Base-by-base conservation (phyloP, 2,797 vertebrate species). In the Acanthurus tractus region DNA sequence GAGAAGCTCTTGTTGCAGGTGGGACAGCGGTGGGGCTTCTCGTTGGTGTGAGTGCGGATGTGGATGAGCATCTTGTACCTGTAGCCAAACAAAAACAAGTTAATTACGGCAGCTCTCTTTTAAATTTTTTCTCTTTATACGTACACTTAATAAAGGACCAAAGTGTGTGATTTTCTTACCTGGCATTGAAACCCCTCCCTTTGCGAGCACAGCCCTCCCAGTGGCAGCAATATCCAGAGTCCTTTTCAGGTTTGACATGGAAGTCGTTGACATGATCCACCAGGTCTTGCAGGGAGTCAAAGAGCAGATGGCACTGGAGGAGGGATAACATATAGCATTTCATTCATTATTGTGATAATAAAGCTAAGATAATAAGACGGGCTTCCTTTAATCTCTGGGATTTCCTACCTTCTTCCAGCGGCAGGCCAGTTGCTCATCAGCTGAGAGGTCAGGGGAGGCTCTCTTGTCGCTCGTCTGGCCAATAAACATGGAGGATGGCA, bases 1-100 rank as follows among this genome's bases (percentile, higher is more conserved):
- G 98, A 99, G 94, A 99, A 99, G 92, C 98, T 99, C 91, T 98
- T 99, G 94, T 96, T 98, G 90, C 98, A 99, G 88, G 97, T 99
- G 36, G 97, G 97, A 89, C 98, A 99, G 85, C 96, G 97, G 81
- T 99, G 98, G 0, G 98, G 98, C 89, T 99, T 99, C 95, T 99
- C 98, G 0, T 99, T 99, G 70, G 98, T 99, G 92, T 99, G 98
- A 0, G 98, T 99, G 59, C 98, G 97, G 83, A 99, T 99, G 86
- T 99, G 98, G 88, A 99, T 99, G 81, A 99, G 94, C 98, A 99
- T 99, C 96, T 99, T 99, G 95, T 99, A 99, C 96, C 98, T 99
- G 88, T 23, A 25, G 18, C 8, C 52, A 70, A 14, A 63, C 45
- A 71, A 38, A 75, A 13, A 62, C 0, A 22, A 13, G 2, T 23